Percentiles rank a stretch among this genome's conserved stretches.
phyloP scores from a whole-genome alignment of 1,140 invertebrate species.

The Drosophila punjabiensis region DNA sequence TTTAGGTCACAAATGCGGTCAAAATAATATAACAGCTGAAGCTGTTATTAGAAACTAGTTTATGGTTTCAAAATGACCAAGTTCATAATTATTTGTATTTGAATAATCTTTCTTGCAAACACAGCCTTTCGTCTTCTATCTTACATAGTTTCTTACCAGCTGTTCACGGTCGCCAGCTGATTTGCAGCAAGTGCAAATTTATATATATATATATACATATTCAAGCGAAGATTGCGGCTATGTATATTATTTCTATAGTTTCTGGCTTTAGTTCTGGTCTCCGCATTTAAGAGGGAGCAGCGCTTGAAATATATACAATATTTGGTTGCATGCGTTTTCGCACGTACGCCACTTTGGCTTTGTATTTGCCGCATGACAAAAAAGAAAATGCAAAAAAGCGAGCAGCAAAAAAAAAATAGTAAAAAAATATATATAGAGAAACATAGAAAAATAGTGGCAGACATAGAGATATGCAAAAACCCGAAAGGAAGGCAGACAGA shows the following conservation, averaged over 20 bases:
- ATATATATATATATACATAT: background rate
- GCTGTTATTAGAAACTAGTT: background rate
- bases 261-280: conserved; percentile 41
- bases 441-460: conserved; percentile 14
- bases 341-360: conserved; percentile 79
- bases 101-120: background rate
- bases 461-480: conserved; percentile 44
- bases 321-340: conserved; percentile 83
- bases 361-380: conserved; percentile 52
- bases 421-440: background rate
- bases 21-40: background rate
- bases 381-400: conserved; percentile 20
- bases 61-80: background rate
- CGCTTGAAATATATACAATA: conserved; percentile 49
- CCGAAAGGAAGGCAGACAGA: background rate
- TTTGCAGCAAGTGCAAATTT: conserved; percentile 25
- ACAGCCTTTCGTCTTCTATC: background rate
- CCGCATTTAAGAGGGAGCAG: conserved; percentile 19
- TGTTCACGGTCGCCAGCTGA: conserved; percentile 30
- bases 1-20: background rate
- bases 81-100: background rate
- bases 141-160: conserved; percentile 10
- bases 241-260: conserved; percentile 17
- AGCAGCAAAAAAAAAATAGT: conserved; percentile 32
- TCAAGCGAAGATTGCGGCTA: conserved; percentile 21